Conservation (phyloP, 2,797 vertebrate genomes). For the Hypotaenidia okinawae region DNA sequence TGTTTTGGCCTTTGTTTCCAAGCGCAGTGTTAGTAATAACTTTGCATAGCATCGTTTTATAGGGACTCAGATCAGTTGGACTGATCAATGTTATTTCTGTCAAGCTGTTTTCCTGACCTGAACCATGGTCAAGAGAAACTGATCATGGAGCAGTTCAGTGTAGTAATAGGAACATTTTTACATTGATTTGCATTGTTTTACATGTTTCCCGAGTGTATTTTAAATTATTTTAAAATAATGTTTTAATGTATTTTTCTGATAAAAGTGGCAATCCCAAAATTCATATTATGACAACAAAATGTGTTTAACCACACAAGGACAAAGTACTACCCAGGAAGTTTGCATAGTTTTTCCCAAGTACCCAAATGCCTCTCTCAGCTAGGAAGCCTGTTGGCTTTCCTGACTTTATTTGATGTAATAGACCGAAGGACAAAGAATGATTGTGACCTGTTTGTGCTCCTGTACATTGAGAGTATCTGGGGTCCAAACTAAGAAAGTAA, state of each 20-base stretch:
- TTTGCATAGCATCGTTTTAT: neutral
- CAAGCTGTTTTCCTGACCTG: neutral
- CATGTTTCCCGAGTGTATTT: neutral
- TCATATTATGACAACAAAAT: neutral
- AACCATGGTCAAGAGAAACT: too few species aligned
- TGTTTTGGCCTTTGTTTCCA: neutral
- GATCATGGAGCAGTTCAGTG: neutral
- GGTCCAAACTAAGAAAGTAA: neutral
- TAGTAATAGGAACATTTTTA: neutral
- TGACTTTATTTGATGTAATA: neutral
- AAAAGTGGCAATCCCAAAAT: neutral
- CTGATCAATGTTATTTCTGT: neutral
- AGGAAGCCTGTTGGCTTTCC: neutral
- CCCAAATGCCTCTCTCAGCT: neutral
- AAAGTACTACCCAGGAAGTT: neutral
- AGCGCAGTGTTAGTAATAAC: neutral
- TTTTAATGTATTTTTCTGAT: neutral
- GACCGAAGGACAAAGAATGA: neutral
- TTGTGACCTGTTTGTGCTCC: neutral
- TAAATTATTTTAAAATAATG: neutral
- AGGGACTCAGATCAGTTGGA: neutral
- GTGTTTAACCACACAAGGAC: neutral
- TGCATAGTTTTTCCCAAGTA: neutral
- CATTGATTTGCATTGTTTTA: neutral
- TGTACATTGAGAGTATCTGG: neutral